phyloP scores from a whole-genome alignment of 2,888 invertebrate genomes.

The Amiota communis region DNA sequence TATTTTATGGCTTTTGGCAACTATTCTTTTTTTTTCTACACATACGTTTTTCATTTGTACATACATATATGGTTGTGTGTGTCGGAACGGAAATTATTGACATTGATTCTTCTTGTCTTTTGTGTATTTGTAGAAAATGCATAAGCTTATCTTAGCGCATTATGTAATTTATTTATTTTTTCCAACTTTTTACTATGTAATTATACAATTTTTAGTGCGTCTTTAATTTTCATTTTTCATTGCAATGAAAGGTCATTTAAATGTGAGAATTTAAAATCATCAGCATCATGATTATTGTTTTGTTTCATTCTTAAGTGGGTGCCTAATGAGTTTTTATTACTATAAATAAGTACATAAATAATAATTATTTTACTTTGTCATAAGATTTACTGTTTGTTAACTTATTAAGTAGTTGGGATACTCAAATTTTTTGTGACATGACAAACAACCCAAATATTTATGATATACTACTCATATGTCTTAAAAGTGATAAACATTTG shows the following conservation, averaged over 20 bases:
- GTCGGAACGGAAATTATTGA: constrained; percentile 6
- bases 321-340: not conserved
- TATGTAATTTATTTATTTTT: not conserved
- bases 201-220: not conserved
- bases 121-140: not conserved
- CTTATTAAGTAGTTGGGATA: too few relatives aligned
- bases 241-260: constrained; percentile 6
- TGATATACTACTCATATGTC: too few relatives aligned
- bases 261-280: not conserved
- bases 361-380: too few relatives aligned
- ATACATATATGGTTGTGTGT: not conserved
- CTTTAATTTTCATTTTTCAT: not conserved
- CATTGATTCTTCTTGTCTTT: constrained; percentile 14
- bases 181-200: not conserved
- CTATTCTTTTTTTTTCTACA: constrained; percentile 21
- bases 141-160: not conserved
- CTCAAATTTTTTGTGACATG: too few relatives aligned
- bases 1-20: constrained; percentile 37
- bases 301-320: not conserved
- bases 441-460: too few relatives aligned
- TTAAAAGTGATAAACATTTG: too few relatives aligned
- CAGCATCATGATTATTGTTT: too few relatives aligned
- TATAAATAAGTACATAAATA: too few relatives aligned
- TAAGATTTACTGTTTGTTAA: too few relatives aligned
- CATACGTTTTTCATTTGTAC: not conserved